A percentile compares a stretch with the other conserved stretches of the same genome.
Evolutionary conservation across 1,140 invertebrate genomes (phyloP).

Genomic region (Pararge aegeria): DNA sequence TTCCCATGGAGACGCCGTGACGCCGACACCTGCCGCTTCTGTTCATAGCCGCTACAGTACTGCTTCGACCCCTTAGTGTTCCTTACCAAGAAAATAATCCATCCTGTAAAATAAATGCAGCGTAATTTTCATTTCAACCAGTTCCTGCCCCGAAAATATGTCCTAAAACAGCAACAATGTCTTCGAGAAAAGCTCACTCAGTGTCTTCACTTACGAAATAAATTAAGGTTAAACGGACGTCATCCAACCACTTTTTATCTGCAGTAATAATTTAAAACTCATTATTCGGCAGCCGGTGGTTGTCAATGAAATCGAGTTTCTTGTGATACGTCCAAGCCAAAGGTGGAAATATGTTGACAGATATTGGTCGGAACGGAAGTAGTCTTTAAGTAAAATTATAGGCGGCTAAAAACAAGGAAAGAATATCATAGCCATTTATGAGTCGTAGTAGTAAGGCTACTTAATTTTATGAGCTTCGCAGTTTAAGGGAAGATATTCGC

Average conservation of each 20-base stretch:
- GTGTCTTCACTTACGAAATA: slow-evolving; percentile 57
- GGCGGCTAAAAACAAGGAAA: slow-evolving; percentile 70
- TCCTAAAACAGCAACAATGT: slow-evolving; percentile 10
- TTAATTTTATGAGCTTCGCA: slow-evolving; percentile 50
- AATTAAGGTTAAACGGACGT: slow-evolving; percentile 67
- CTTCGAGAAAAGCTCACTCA: slow-evolving; percentile 35
- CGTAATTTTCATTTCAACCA: slow-evolving; percentile 7
- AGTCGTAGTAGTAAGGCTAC: slow-evolving; percentile 65
- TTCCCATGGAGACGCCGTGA: slow-evolving; percentile 65
- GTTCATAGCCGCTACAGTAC: slow-evolving; percentile 27
- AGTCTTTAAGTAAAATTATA: slow-evolving; percentile 74
- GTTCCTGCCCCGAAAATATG: not conserved
- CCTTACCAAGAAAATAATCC: slow-evolving; percentile 15
- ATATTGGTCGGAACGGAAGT: slow-evolving; percentile 76
- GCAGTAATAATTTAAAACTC: slow-evolving; percentile 76
- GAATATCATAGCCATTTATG: slow-evolving; percentile 63
- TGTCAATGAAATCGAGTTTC: slow-evolving; percentile 75
- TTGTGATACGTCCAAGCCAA: slow-evolving; percentile 72
- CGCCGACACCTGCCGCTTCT: slow-evolving; percentile 41
- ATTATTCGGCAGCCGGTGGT: slow-evolving; percentile 67
- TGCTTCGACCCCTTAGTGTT: slow-evolving; percentile 21
- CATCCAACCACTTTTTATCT: slow-evolving; percentile 67
- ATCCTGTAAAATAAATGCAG: slow-evolving; percentile 14
- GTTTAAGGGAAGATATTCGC: slow-evolving; percentile 29
- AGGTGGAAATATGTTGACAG: slow-evolving; percentile 77